Base-by-base conservation (phyloP, 2,797 vertebrate species). In the Acrossocheilus fasciatus region DNA sequence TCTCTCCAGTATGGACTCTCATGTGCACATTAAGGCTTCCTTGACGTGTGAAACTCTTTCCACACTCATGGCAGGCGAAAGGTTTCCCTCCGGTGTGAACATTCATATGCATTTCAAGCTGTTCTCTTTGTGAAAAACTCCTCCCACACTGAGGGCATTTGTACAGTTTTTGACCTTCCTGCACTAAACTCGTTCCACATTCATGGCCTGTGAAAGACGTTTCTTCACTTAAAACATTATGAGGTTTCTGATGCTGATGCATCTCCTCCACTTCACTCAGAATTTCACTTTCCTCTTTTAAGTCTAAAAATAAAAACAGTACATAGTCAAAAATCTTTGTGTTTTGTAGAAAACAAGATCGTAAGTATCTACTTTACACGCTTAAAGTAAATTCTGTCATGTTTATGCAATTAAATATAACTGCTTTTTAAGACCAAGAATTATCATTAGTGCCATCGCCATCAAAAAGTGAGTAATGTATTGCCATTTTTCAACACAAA, bases 21-120 rank as follows among this genome's bases (percentile, higher is more conserved):
- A 66, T 34, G 62, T 66, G 62, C 26, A 66, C 62, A 17, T 66
- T 66, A 34, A 66, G 62, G 62, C 62, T 66, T 66, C 62, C 62
- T 66, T 66, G 62, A 7, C 11, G 41, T 14, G 39, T 72, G 39
- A 43, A 72, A 7, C 69, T 72, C 39, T 72, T 72, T n/a, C 69
- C 69, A 72, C 41, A 72, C 20, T 72, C 69, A 2, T 6, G 39
- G 26, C 62, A 66, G 14, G 62, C 6, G n/a, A 43, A 72, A 45
- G 11, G 11, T 45, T 72, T 45, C 23, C 26, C 69, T 72, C 23
- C 11, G 6, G 23, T 72, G 69, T 72, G 69, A 73, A 73, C 43
- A 4, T 73, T 26, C 23, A 26, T 45, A 45, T 45, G 70, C 11
- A 26, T 26, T 26, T 73, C 70, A 45, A 73, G 23, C 12, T 26